Evolutionary conservation across 2,113 vertebrate genomes (phyloP).

Genomic region (Podarcis cretensis): DNA sequence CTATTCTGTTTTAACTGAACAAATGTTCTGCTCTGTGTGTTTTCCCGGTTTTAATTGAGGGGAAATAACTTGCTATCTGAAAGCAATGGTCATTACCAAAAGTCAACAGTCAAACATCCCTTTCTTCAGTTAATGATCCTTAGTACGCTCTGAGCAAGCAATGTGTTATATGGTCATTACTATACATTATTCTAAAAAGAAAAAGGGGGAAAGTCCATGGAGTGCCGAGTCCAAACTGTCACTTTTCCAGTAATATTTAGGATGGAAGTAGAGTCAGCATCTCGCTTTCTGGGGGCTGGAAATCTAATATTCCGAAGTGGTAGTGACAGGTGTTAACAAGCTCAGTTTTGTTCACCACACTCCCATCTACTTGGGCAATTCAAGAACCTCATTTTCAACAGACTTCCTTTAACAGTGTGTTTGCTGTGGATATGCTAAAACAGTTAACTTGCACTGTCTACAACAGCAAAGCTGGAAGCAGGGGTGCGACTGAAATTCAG

Average conservation of each 20-base stretch:
- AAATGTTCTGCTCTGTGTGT: constrained; percentile 40
- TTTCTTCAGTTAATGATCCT: constrained; percentile 28
- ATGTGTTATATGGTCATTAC: constrained; percentile 4
- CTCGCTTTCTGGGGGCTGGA: too few species aligned
- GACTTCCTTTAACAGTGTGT: too few species aligned
- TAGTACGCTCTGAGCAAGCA: constrained; percentile 20
- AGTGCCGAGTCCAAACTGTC: neutral
- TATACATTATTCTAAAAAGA: neutral
- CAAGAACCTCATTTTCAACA: too few species aligned
- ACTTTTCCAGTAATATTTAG: neutral
- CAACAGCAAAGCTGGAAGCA: too few species aligned
- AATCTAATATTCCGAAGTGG: neutral
- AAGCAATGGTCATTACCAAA: constrained; percentile 37
- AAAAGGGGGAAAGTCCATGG: neutral
- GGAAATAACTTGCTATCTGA: constrained; percentile 52
- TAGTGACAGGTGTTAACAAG: neutral
- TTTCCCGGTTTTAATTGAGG: constrained; percentile 56
- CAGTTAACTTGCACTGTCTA: too few species aligned
- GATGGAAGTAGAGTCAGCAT: neutral
- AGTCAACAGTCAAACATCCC: constrained; percentile 38
- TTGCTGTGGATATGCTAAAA: too few species aligned
- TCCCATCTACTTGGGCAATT: too few species aligned
- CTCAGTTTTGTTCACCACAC: too few species aligned
- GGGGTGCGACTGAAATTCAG: too few species aligned
- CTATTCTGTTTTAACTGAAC: constrained; percentile 34